A percentile compares a stretch with the other conserved stretches of the same genome.
These are phyloP conservation scores for Alectoris magna DNA, from an alignment of 2,797 vertebrate genomes.

Conservation along the genomic window DNA sequence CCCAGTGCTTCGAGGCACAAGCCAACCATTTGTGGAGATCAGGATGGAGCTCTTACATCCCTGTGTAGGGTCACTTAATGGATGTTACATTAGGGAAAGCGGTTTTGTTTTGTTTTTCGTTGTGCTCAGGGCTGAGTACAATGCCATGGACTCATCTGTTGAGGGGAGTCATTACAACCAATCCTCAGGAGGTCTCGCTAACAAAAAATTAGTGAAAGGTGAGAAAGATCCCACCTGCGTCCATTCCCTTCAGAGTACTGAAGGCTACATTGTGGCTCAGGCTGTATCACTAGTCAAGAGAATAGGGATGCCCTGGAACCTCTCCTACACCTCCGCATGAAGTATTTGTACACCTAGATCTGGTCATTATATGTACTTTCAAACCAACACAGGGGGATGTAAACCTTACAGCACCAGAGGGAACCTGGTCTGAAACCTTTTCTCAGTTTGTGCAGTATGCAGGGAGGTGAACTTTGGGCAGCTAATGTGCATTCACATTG, in stretches of 20 bases:
- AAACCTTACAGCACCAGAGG: neutral
- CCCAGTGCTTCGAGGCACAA: constrained; percentile 38
- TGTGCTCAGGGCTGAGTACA: neutral
- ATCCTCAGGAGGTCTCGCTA: neutral
- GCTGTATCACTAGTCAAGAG: neutral
- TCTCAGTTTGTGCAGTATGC: neutral
- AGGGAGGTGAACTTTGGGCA: neutral
- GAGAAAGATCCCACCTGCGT: neutral
- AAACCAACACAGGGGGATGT: neutral
- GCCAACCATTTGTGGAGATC: constrained; percentile 16
- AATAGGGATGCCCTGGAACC: neutral
- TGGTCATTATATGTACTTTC: neutral
- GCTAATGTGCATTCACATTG: neutral
- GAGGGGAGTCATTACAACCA: neutral
- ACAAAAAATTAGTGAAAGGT: neutral
- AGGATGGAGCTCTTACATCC: constrained; percentile 6
- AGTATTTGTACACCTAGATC: neutral
- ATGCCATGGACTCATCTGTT: neutral
- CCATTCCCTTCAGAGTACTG: neutral
- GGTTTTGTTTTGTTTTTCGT: neutral
- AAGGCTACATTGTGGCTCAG: neutral
- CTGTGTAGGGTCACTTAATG: neutral
- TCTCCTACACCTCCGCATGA: neutral
- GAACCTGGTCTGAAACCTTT: neutral
- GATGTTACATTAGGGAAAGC: neutral